Evolutionary conservation across 1,140 invertebrate species (phyloP).

Genomic region (Maniola jurtina): DNA sequence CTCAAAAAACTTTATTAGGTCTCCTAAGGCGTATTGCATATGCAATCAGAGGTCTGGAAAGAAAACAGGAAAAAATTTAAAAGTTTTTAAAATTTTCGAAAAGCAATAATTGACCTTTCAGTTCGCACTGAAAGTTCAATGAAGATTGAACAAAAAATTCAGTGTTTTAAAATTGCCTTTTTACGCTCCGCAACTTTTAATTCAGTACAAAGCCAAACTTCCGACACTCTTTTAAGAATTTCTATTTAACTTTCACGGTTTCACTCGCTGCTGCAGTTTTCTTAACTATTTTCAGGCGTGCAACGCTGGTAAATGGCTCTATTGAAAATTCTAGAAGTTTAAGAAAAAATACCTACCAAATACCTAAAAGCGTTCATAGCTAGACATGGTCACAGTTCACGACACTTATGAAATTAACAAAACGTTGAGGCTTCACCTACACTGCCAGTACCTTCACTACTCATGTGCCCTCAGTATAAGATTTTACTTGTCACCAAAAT

Average conservation of each 20-base stretch:
- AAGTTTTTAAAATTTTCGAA: too few species aligned
- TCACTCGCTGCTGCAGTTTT: background rate
- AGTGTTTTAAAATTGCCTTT: background rate
- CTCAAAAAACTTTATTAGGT: too few species aligned
- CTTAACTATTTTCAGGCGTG: conserved; percentile 1
- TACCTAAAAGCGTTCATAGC: too few species aligned
- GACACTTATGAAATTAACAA: too few species aligned
- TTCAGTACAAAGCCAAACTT: background rate
- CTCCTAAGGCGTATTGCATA: too few species aligned
- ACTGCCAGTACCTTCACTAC: too few species aligned
- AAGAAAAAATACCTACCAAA: background rate
- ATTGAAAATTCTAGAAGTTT: background rate
- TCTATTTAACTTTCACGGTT: background rate
- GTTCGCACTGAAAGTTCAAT: background rate
- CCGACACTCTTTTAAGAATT: background rate
- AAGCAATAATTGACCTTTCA: background rate
- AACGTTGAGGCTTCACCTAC: too few species aligned
- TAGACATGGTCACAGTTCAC: too few species aligned
- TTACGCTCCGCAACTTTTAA: background rate
- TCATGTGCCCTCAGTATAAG: too few species aligned
- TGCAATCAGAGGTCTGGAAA: too few species aligned
- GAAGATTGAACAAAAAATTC: background rate
- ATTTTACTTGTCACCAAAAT: too few species aligned
- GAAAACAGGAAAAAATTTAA: too few species aligned
- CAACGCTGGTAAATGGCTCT: background rate